Evolutionary conservation across 2,888 invertebrate species (phyloP).

Genomic region (Nephrotoma flavescens): DNA sequence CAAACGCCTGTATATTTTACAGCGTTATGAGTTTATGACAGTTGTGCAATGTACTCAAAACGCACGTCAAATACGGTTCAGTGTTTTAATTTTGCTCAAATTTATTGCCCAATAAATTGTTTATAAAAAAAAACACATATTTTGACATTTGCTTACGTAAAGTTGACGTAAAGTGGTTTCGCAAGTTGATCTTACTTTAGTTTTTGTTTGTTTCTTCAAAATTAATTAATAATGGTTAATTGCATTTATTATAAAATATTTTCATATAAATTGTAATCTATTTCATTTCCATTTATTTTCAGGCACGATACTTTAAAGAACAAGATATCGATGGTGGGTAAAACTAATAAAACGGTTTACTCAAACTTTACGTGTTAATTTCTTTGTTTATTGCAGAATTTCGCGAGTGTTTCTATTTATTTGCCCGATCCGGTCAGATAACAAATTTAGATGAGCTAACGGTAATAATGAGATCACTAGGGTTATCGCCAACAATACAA

Average conservation of each 20-base stretch:
- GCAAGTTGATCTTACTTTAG: background rate
- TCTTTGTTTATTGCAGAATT: slow-evolving; percentile 47
- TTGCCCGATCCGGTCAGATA: slow-evolving; percentile 80
- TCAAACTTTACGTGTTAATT: slow-evolving; percentile 6
- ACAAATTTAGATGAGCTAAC: slow-evolving; percentile 79
- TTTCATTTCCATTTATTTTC: slow-evolving; percentile 30
- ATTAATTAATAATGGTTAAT: background rate
- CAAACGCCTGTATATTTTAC: background rate
- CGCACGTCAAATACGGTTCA: background rate
- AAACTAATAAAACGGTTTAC: background rate
- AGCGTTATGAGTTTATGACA: background rate
- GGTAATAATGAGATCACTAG: slow-evolving; percentile 86
- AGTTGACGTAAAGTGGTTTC: background rate
- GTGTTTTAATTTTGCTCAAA: background rate
- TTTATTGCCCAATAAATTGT: background rate
- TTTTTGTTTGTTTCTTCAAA: background rate
- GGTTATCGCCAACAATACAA: slow-evolving; percentile 84
- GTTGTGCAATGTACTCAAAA: background rate
- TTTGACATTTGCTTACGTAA: background rate
- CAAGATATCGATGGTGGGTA: slow-evolving; percentile 81
- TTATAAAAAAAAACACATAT: background rate
- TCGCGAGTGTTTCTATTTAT: slow-evolving; percentile 90
- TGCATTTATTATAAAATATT: background rate
- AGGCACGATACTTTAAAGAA: slow-evolving; percentile 90
- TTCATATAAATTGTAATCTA: background rate